Evolutionary conservation across 2,797 vertebrate species (phyloP), one percentile per base, ranked within the genome.

Genomic region (Notoglanidium macrostoma): DNA sequence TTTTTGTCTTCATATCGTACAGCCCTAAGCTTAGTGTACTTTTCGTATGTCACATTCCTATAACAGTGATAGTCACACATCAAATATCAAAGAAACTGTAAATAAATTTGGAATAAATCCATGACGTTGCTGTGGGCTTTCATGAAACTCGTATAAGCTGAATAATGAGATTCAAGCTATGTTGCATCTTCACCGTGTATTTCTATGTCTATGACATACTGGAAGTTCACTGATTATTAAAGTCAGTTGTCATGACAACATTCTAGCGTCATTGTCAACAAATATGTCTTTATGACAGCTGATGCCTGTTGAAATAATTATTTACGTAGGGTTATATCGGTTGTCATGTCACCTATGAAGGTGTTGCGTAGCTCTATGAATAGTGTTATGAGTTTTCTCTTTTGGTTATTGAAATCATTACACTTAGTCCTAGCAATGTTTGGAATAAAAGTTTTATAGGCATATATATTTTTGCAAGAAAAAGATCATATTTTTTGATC

Each of bases 381-480:
- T 63, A 23, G 17, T 51, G 73, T 19, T 55, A 32, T 0, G 51
- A 21, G 17, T 35, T 78, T 59, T 76, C 26, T 76, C 26, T 76
- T 57, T 40, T 78, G 51, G 77, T 79, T 14, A 40, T 29, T 59
- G 11, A 85, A 70, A 79, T 85, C 82, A 59, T 26, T 44, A 63
- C 49, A 65, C 77, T 51, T 59, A 86, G 72, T 87, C 82, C 90
- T 90, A 90, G 90, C 83, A 67, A 89, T 89, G 89, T 93, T 94
- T 90, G 91, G 92, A 85, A 91, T 77, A 67, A 84, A 72, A 89
- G 89, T 87, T 88, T 68, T 89, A 90, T 89, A 93, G 93, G 89
- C 90, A 91, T 89, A 87, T 89, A 87, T 90, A 91, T 91, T 89
- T 94, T 94, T 92, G 70, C 84, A 92, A 83, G 59, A 88, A 82